A percentile compares a stretch with the other conserved stretches of the same genome.
These are phyloP conservation scores for Parotocinclus haroldoi DNA, from an alignment of 2,797 vertebrate genomes.

Conservation along the genomic window DNA sequence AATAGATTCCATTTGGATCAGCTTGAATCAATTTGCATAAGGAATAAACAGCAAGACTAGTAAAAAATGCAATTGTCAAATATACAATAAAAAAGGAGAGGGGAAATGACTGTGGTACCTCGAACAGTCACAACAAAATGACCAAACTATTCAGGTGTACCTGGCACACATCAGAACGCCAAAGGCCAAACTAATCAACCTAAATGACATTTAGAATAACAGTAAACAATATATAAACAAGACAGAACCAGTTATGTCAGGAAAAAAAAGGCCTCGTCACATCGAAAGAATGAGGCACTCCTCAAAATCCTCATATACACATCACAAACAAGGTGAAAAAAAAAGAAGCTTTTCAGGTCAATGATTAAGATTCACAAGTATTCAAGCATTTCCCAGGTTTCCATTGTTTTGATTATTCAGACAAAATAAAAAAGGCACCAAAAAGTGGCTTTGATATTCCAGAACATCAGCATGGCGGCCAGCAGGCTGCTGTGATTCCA, in stretches of 20 bases:
- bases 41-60: not conserved
- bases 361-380: constrained; percentile 60
- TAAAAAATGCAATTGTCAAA: not conserved
- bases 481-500: too few relatives aligned
- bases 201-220: constrained; percentile 15
- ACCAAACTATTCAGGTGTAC: not conserved
- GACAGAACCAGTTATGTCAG: constrained; percentile 8
- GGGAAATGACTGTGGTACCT: not conserved
- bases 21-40: not conserved
- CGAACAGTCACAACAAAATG: not conserved
- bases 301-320: constrained; percentile 41
- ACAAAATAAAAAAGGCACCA: constrained; percentile 61
- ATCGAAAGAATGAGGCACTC: constrained; percentile 20
- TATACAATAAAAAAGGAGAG: constrained; percentile 2
- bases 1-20: not conserved
- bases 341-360: constrained; percentile 40
- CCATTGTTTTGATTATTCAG: constrained; percentile 66
- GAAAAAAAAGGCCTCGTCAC: too few relatives aligned
- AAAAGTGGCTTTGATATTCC: constrained; percentile 40
- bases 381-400: constrained; percentile 84
- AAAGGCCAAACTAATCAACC: constrained; percentile 25
- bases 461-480: constrained; percentile 5
- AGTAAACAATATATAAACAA: constrained; percentile 29
- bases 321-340: constrained; percentile 36
- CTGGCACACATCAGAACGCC: constrained; percentile 3